Base-by-base conservation (phyloP, 53 echinoderm and acorn worm genomes). In the Pentamera pediparva region DNA sequence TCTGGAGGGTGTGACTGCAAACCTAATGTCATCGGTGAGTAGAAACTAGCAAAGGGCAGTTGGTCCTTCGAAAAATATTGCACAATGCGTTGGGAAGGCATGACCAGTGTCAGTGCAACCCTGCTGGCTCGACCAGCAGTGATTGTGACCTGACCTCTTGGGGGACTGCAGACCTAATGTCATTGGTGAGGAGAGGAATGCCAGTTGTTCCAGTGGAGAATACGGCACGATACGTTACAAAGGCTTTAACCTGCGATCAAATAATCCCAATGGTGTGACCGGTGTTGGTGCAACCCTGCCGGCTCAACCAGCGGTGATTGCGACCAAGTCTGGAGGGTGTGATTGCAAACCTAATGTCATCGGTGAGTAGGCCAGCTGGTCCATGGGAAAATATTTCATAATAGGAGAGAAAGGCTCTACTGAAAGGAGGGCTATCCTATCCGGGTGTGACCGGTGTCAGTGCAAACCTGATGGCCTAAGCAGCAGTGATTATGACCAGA, bases 281-380 rank as follows among this genome's bases (percentile, higher is more conserved):
- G 78, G 5, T 93, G 93, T 32, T 73, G 57, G 19, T 93, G 93
- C 53, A 81, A 81, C 67, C 32, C 61, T 15, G 89, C 89, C 13
- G 93, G 93, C 9, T 81, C 89, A 12, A 57, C 78, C 32, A 76
- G 81, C 32, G 89, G 88, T 38, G 78, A 92, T 63, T 92, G 92
- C 33, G 78, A 92, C 57, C 88, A 81, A 36, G 35, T 77, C 84
- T 11, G 93, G 93, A 8, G 41, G 83, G 3, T 93, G 93, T 38
- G 76, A 49, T 52, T 93, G 93, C 77, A 93, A 93, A 54, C 11
- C 48, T 37, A 86, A 89, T 84, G 93, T 89, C 49, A 93, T 89
- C 13, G 93, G 93, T 93, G 33, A 86, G n/a, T n/a, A n/a, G 43
- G 15, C 15, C 15, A 41, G 15, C 15, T 10, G 43, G 43, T 8